Evolutionary conservation across 2,797 vertebrate genomes (phyloP), one percentile per base, ranked within the genome.

Genomic region (Cirrhinus mrigala): DNA sequence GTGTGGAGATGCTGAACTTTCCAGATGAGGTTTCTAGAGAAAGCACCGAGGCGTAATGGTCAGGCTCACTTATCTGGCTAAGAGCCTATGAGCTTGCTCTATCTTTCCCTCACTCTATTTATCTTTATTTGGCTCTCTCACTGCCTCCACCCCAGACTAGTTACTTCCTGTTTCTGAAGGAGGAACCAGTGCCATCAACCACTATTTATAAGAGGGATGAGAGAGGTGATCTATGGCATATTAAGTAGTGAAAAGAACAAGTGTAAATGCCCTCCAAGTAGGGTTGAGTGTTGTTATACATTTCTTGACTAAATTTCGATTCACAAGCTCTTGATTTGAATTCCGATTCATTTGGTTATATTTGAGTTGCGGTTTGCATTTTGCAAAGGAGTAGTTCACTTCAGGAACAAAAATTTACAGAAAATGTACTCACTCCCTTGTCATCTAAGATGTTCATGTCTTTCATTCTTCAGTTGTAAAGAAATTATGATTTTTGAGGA

Each of bases 41-140:
- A 74, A 50, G 70, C 70, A 78, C 22, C 68, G 73, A 60, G 14
- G 56, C 48, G 10, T 81, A 62, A 77, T 88, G 82, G 79, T 89
- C 12, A 6, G 50, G 75, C 78, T 89, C 88, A 85, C 87, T 85
- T 84, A 85, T 85, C 70, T 88, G 87, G 85, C 79, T 81, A 12
- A 69, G 48, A 87, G 85, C 89, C 85, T 44, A 74, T 82, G 69
- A 62, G 29, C 66, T 85, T 54, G 68, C 79, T 84, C 70, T 85
- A 40, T 84, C 48, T 33, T 24, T 29, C 40, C 22, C 66, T 29
- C 40, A 74, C 86, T 79, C 48, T 79, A 62, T 78, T 73, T 58
- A 79, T 79, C 74, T 64, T 81, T 80, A 62, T 81, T 58, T 69
- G 11, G 2, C 68, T 82, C 48, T 66, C 74, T 77, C 73, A 79